A percentile compares a stretch with the other conserved stretches of the same genome.
Evolutionary conservation across 1,140 invertebrate genomes (phyloP).

Genomic region (Danaus melanippus): DNA sequence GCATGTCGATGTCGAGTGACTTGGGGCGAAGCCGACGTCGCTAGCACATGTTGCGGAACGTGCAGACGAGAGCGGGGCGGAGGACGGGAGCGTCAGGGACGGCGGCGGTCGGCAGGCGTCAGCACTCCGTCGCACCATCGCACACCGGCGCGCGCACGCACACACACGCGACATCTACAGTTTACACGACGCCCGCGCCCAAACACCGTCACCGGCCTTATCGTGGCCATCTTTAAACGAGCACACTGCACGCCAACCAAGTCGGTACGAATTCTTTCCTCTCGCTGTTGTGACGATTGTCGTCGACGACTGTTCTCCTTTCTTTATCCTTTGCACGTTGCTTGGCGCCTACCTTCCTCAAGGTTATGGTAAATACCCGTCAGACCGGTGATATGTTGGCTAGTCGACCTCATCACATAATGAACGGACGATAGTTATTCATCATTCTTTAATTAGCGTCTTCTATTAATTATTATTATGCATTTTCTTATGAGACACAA

Average conservation of each 20-base stretch:
- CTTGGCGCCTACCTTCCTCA: slow-evolving; percentile 36
- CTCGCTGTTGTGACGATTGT: slow-evolving; percentile 45
- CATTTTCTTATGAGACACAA: too few species aligned
- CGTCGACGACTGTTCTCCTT: slow-evolving; percentile 53
- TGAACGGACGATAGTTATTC: too few species aligned
- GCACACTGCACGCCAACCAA: slow-evolving; percentile 57
- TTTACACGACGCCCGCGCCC: slow-evolving; percentile 58
- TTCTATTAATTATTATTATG: too few species aligned
- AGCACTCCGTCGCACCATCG: slow-evolving; percentile 37
- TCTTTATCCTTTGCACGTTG: slow-evolving; percentile 39
- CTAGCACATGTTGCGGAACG: slow-evolving; percentile 66
- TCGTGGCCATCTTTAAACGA: slow-evolving; percentile 69
- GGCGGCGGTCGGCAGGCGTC: slow-evolving; percentile 28
- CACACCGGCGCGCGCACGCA: slow-evolving; percentile 36
- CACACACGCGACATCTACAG: slow-evolving; percentile 41
- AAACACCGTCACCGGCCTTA: slow-evolving; percentile 64
- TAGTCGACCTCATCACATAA: slow-evolving; percentile 27
- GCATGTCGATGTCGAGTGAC: slow-evolving; percentile 26
- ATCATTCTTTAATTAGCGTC: too few species aligned
- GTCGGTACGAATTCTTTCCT: slow-evolving; percentile 59
- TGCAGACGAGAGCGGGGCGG: slow-evolving; percentile 42
- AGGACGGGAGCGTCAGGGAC: slow-evolving; percentile 44
- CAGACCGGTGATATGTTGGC: slow-evolving; percentile 42
- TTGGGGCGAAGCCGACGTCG: slow-evolving; percentile 35
- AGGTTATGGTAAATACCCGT: slow-evolving; percentile 60